phyloP scores from a whole-genome alignment of 2,113 vertebrate species.

The Chamaetylas fuelleborni region DNA sequence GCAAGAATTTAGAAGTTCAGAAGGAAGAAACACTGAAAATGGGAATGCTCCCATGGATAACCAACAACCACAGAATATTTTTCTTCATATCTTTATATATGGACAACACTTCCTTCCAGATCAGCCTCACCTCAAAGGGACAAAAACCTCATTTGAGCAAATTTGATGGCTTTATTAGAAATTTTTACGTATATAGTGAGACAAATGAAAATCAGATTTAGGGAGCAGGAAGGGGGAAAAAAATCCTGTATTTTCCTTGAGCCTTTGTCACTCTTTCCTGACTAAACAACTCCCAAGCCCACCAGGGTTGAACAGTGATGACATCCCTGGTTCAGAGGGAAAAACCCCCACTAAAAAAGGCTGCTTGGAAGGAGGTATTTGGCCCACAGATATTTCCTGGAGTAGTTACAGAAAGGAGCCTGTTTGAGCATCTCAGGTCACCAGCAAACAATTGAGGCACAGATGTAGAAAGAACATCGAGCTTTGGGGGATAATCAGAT shows the following conservation, averaged over 20 bases:
- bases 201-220: background rate
- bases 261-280: background rate
- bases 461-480: conserved; percentile 39
- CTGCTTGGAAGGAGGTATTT: background rate
- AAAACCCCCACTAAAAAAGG: background rate
- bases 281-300: background rate
- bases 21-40: background rate
- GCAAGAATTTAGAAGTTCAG: background rate
- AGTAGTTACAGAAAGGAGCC: background rate
- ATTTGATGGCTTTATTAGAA: background rate
- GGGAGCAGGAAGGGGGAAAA: fast-evolving
- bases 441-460: background rate
- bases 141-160: background rate
- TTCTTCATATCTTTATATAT: background rate
- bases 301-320: background rate
- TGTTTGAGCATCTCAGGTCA: conserved; percentile 22
- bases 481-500: conserved; percentile 37
- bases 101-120: background rate
- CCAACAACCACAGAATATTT: background rate
- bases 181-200: fast-evolving
- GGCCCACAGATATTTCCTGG: background rate
- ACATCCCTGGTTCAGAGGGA: background rate
- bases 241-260: background rate
- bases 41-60: fast-evolving
- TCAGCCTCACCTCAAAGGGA: background rate